Evolutionary conservation across 2,113 vertebrate species (phyloP), one percentile per base, ranked within the genome.

Genomic region (Sturnus vulgaris): DNA sequence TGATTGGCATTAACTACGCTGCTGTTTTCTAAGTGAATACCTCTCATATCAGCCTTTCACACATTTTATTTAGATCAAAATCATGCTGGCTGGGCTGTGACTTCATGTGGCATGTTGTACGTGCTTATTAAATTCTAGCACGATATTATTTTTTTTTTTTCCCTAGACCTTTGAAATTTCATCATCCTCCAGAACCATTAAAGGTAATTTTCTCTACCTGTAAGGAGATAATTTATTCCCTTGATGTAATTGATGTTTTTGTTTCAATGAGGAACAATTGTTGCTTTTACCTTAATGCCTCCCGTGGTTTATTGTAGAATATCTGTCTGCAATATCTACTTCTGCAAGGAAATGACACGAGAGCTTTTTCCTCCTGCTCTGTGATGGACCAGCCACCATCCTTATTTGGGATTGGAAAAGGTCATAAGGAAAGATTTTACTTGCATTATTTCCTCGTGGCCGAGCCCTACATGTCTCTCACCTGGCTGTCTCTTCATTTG

Each of bases 21-120:
- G 15, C 12, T 28, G 27, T 21, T 82, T 92, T 65, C 65, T 76
- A 20, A 44, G 40, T 25, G 46, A 64, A 57, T 50, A 11, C 8
- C 23, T 77, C 23, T 50, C 33, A 13, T 86, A 80, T 80, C 40
- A 70, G 23, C 35, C 8, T 86, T 90, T 69, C 76, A 76, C 39
- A 57, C 40, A 42, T 88, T 96, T 90, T 77, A 42, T 70, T 94
- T 73, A 83, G 59, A 81, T 77, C 39, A 30, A 76, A 92, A 77
- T 66, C 42, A 22, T 49, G 5, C 8, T 80, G 68, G 35, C n/a
- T n/a, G 22, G 25, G 15, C 50, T 80, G 11, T 44, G 53, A n/a
- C 57, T 87, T 87, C 53, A n/a, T 42, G 24, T 25, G 30, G 15
- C 31, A 31, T 44, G 6, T 47, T 30, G 6, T 33, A 19, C 39